Base-by-base conservation (phyloP, 2,797 vertebrate species). In the Danio kyathit region DNA sequence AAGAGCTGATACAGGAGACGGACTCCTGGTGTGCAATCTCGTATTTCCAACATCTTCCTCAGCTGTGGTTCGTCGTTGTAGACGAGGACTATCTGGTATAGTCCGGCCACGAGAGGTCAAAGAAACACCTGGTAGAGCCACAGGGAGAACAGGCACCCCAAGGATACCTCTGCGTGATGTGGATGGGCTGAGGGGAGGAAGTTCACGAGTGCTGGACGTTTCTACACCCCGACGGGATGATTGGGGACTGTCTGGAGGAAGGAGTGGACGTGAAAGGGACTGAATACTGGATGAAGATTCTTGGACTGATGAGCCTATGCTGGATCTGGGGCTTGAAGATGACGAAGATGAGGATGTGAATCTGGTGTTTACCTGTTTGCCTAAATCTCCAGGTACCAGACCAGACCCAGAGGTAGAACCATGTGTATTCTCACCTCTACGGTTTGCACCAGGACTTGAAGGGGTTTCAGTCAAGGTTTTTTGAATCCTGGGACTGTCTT, bases 131-230 rank as follows among this genome's bases (percentile, higher is more conserved):
- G 82, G n/a, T n/a, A n/a, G 82, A 4, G 83, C 84, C 66, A 83
- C 80, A 9, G 94, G 91, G 1, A 88, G 84, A n/a, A 92, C 92
- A 9, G 92, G 90, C 3, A 88, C 82, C 0, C 93, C 95, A 5
- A 92, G 88, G 1, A 88, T 76, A 0, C 92, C 94, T 49, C 94
- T 92, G 17, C 94, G 90, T 1, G 94, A 89, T 80, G 94, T 78
- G 57, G 94, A 94, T 0, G 97, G 96, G 85, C 97, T 97, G 82
- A 91, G 90, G 0, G 96, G 96, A 0, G 96, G 95, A 51, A 95
- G 93, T 8, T 96, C 95, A 78, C 94, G 92, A 90, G 95, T 91
- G 3, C 17, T 88, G 4, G 79, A 63, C 0, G 48, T 44, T 82
- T 97, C 96, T 21, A 89, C 17, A 60, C 90, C 91, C 82, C 94